Evolutionary conservation across 2,113 vertebrate species (phyloP).

Genomic region (Acrocephalus arundinaceus): DNA sequence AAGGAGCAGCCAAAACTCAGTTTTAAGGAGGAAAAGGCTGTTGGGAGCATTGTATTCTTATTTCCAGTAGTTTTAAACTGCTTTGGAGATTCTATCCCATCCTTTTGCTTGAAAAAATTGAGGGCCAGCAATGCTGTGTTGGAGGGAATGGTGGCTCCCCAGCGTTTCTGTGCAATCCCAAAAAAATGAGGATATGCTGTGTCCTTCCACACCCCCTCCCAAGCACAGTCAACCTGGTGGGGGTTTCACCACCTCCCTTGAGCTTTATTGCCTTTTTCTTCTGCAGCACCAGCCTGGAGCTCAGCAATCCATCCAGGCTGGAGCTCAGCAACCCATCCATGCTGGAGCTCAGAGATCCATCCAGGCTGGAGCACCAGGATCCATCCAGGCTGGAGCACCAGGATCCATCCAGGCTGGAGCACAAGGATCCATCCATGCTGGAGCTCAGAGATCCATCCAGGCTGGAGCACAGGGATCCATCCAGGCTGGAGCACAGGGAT

Average conservation of each 20-base stretch:
- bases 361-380: too few species aligned
- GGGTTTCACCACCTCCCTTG: background rate
- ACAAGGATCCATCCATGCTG: background rate
- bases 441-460: too few species aligned
- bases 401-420: too few species aligned
- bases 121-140: background rate
- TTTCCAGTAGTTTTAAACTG: background rate
- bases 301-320: too few species aligned
- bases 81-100: background rate
- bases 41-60: background rate
- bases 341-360: too few species aligned
- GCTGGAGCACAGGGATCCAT: background rate
- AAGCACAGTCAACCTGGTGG: background rate
- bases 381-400: too few species aligned
- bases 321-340: too few species aligned
- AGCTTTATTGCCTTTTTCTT: background rate
- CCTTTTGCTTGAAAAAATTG: background rate
- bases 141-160: background rate
- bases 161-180: background rate
- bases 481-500: too few species aligned
- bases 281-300: too few species aligned
- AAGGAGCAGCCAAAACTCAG: background rate
- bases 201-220: background rate
- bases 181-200: background rate
- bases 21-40: background rate